These are phyloP conservation scores for Onychostoma macrolepis DNA, from an alignment of 2,113 vertebrate genomes.

Conservation along the genomic window DNA sequence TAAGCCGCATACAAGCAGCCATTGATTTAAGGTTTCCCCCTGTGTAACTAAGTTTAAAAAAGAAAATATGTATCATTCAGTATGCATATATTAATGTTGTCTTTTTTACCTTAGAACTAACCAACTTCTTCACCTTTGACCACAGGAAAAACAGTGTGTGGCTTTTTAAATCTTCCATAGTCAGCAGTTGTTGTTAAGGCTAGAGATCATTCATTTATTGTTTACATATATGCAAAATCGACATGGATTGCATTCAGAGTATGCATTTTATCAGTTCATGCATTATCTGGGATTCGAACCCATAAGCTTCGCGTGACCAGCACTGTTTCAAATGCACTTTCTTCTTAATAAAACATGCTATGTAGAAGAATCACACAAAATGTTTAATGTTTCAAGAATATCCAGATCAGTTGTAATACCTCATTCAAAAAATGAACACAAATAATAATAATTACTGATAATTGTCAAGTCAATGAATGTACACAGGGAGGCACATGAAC, in stretches of 20 bases:
- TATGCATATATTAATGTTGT: too few species aligned
- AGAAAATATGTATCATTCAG: too few species aligned
- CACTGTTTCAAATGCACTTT: neutral
- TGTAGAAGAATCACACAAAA: neutral
- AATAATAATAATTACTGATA: neutral
- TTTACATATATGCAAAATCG: neutral
- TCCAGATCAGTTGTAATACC: neutral
- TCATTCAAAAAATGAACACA: neutral
- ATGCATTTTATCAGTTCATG: neutral
- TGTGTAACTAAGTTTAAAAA: too few species aligned
- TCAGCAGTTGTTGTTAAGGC: neutral
- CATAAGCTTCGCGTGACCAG: neutral
- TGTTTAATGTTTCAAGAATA: neutral
- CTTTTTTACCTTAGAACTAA: too few species aligned
- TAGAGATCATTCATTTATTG: neutral
- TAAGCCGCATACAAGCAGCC: neutral
- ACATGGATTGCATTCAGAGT: neutral
- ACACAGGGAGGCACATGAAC: neutral
- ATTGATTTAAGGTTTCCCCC: too few species aligned
- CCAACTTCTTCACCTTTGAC: too few species aligned
- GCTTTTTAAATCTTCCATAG: neutral
- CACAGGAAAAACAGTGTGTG: too few species aligned
- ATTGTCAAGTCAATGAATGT: neutral
- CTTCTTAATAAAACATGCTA: neutral
- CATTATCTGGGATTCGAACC: neutral